Conservation (phyloP, 2,113 vertebrate genomes). For the Chloebia gouldiae region DNA sequence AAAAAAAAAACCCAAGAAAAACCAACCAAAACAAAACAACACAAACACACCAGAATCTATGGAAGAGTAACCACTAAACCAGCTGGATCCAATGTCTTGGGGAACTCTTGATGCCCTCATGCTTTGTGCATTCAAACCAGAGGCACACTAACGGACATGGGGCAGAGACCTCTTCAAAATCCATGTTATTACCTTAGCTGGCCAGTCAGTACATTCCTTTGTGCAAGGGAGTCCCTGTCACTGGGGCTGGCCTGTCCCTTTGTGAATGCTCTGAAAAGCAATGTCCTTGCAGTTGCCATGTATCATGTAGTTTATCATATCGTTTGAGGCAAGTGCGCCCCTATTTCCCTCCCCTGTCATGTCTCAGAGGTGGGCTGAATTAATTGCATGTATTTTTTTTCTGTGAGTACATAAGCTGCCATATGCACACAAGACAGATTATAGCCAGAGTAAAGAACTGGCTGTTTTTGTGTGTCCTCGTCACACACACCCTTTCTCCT, state of each 20-base stretch:
- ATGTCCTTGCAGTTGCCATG: not conserved
- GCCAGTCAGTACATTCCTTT: not conserved
- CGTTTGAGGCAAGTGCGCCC: not conserved
- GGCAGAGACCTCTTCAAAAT: not conserved
- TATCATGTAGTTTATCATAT: rapidly evolving
- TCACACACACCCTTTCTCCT: not conserved
- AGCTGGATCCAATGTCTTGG: not conserved
- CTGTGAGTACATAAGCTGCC: not conserved
- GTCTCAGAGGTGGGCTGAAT: not conserved
- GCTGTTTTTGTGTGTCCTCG: not conserved
- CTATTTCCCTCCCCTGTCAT: not conserved
- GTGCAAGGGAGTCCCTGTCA: not conserved
- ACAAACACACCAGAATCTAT: not conserved
- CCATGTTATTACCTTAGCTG: not conserved
- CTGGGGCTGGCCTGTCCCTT: not conserved
- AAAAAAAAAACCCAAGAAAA: too few species aligned
- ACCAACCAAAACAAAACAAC: too few species aligned
- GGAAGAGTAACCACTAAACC: not conserved
- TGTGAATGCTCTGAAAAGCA: not conserved
- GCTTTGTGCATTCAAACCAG: not conserved
- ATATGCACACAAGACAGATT: not conserved
- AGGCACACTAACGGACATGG: rapidly evolving
- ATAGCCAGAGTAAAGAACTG: not conserved
- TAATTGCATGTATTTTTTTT: not conserved
- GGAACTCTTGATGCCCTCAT: not conserved